These are phyloP conservation scores for Vidua macroura DNA, from an alignment of 2,113 vertebrate genomes.

Conservation along the genomic window DNA sequence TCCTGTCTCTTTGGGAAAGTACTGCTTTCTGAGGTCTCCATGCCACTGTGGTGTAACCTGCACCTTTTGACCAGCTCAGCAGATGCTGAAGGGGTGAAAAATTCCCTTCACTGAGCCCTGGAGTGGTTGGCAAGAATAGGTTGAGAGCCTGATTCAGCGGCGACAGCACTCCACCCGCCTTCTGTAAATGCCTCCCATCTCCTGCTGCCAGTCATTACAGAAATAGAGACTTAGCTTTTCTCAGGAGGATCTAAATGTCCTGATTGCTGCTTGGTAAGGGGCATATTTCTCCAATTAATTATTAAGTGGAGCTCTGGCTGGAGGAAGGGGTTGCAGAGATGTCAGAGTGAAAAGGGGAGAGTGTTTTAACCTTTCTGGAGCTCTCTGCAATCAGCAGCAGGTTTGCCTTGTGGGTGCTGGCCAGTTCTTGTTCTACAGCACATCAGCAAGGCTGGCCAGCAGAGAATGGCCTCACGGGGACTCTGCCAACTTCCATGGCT, in stretches of 20 bases:
- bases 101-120: background rate
- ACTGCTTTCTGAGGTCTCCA: background rate
- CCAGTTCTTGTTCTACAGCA: conserved; percentile 31
- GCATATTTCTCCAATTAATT: conserved; percentile 35
- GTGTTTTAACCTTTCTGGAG: conserved; percentile 20
- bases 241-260: conserved; percentile 39
- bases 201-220: conserved; percentile 13
- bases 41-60: background rate
- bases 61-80: background rate
- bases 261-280: conserved; percentile 23
- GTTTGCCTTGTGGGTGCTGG: background rate
- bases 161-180: background rate
- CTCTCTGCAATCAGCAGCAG: background rate
- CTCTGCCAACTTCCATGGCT: conserved; percentile 27
- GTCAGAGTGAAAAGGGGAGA: background rate
- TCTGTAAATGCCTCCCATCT: conserved; percentile 17
- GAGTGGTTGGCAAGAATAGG: background rate
- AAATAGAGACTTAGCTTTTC: conserved; percentile 15
- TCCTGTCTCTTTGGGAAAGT: background rate
- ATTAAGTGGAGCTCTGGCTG: conserved; percentile 35
- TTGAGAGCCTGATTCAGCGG: background rate
- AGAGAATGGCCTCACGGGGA: conserved; percentile 25
- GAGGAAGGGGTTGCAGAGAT: conserved; percentile 32
- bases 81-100: background rate
- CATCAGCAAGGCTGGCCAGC: background rate